A percentile compares a stretch with the other conserved stretches of the same genome.
phyloP scores from a whole-genome alignment of 2,113 vertebrate genomes.

The Elanoides forficatus region DNA sequence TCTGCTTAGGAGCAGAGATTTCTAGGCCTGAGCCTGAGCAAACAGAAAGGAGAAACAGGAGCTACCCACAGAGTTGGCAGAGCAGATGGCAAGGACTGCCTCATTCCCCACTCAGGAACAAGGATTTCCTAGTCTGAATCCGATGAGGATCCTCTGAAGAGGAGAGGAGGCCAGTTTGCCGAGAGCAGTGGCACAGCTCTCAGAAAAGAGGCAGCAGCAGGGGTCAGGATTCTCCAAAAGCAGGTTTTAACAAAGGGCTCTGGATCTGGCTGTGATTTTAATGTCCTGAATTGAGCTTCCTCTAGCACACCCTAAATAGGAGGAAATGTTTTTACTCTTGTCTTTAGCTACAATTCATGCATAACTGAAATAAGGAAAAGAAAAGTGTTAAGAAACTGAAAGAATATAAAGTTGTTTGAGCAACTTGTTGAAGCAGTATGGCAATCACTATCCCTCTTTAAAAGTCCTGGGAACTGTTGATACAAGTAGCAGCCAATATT shows the following conservation, averaged over 20 bases:
- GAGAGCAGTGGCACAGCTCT: background rate
- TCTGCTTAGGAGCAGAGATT: background rate
- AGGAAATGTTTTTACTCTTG: background rate
- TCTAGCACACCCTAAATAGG: background rate
- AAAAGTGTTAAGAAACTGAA: background rate
- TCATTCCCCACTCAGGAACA: background rate
- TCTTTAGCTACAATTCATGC: background rate
- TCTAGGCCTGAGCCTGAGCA: background rate
- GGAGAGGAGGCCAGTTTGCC: background rate
- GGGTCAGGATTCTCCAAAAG: background rate
- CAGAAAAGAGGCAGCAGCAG: slow-evolving; percentile 24
- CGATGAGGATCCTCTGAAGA: background rate
- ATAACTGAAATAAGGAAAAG: background rate
- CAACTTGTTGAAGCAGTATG: background rate
- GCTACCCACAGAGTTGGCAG: background rate
- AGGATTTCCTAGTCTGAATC: background rate
- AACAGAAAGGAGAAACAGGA: background rate
- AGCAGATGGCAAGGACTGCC: background rate
- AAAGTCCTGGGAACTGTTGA: background rate
- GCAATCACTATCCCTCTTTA: background rate
- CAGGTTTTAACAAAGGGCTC: background rate
- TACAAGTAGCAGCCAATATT: background rate
- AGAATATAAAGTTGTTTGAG: background rate
- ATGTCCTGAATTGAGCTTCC: background rate
- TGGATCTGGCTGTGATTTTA: background rate